Base-by-base conservation (phyloP, 2,797 vertebrate genomes). In the Amphiprion clarkii region DNA sequence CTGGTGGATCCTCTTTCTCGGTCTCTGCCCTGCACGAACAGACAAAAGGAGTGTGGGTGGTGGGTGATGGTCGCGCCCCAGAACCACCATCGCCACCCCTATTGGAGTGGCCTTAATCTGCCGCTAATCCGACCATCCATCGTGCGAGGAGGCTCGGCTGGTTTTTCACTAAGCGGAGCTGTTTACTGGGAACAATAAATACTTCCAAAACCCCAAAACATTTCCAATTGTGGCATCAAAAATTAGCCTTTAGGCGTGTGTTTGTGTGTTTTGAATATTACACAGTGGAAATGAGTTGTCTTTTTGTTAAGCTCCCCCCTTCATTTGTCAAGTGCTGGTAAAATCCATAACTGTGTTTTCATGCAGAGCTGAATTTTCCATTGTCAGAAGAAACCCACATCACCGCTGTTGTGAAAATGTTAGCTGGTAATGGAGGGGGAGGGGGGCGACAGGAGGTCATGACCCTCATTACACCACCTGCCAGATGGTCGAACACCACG, bases 391-490 rank as follows among this genome's bases (percentile, higher is more conserved):
- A 46, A 54, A 57, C 62, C 42, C 36, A 5, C 58, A 40, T 53
- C 40, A 16, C 39, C 36, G 65, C 48, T 65, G 62, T 64, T 70
- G 68, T 39, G 36, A 67, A 70, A 76, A 72, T 71, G 72, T 79
- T 57, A 14, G 67, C 27, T 13, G 36, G 27, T 87, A 87, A 89
- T 80, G 75, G 59, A 67, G 77, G 71, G 60, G 64, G 77, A 51
- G 76, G 77, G 74, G 78, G 66, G 51, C 16, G 78, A 74, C 76
- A 76, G 71, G 61, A 83, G 90, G 89, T 88, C 88, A 17, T 6
- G 87, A 91, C 90, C 91, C 89, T 88, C 77, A 85, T 90, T 89
- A 86, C 80, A 74, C 81, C 86, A 85, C 89, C 89, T 84, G 88
- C 82, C 92, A 93, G 86, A 93, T 92, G 89, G 87, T 49, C 58